Evolutionary conservation across 2,888 invertebrate genomes (phyloP), one percentile per base, ranked within the genome.

Genomic region (Agapostemon virescens): DNA sequence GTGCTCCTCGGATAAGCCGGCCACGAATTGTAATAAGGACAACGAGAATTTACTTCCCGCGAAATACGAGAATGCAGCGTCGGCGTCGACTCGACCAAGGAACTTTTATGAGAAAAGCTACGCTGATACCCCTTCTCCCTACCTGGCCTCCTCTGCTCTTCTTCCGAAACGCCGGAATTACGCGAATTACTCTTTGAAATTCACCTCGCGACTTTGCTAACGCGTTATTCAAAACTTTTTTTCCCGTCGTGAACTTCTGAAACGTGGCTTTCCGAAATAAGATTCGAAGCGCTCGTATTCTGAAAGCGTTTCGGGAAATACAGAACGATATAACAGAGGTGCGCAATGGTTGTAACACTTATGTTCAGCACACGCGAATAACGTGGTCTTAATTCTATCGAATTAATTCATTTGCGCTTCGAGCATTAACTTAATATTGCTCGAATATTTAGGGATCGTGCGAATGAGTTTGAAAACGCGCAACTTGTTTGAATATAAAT

Each of bases 1-100:
- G 85, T 87, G 87, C 80, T 45, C 70, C 77, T 64, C 71, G 85
- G 86, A 85, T 88, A 88, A 61, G 85, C 87, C 86, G 84, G 81
- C 85, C 81, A 81, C 82, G 77, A 84, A 79, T 85, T 81, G 86
- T 81, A 86, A 85, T 82, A 76, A 84, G 79, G 77, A 79, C 86
- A 86, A 84, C 86, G 79, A 77, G 84, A 85, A 83, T 84, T 75
- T 86, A 84, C 82, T 76, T 69, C 66, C 82, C 42, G 40, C 49
- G 74, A 83, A 79, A 83, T 79, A 74, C 75, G 67, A 74, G 73
- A 71, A 63, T 68, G 75, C 55, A 55, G 26, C 55, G 55, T 17
- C 26, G 55, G 26, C 55, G 26, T 55, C 82, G 52, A 61, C 70
- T 74, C 67, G 67, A 40, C 70, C 30, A 58, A 30, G 73, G 70